Evolutionary conservation across 2,797 vertebrate species (phyloP), one percentile per base, ranked within the genome.

Genomic region (Lates japonicus): DNA sequence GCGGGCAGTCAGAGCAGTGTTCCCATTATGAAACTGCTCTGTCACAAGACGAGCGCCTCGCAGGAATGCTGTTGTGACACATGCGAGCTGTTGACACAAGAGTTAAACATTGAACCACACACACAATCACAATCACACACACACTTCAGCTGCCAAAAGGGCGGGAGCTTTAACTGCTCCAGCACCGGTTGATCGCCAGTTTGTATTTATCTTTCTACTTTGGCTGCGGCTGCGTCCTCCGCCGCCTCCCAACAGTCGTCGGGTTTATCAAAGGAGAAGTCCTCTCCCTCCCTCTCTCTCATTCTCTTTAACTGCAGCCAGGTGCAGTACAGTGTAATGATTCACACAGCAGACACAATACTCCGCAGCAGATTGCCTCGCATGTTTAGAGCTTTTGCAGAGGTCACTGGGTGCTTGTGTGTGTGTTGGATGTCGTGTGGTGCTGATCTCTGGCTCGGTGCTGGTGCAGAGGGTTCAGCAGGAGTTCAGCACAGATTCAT

Each of bases 31-130:
- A 94, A 93, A 93, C 74, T 48, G 37, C 89, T 87, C 80, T 84
- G 91, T 93, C 93, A 93, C 91, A 93, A 90, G 91, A 92, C 78
- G 2, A 82, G 69, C n/a, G 78, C 77, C 84, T 92, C 83, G 44
- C 87, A 79, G 89, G 92, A 94, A 94, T 92, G 91, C 90, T 91
- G 90, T 91, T 92, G 92, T 93, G 91, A 93, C 92, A 94, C 92
- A 92, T 87, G 66, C 70, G 14, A 16, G 17, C 76, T 90, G 89
- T 93, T 94, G 92, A 94, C 91, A 87, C 85, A 93, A 88, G 91
- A 85, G 92, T 95, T 94, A 92, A 94, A 93, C 87, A 92, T 90
- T 92, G 75, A 93, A 85, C 88, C 29, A 75, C 82, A 76, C 48
- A 41, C 41, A 3, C 41, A 41, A 8, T 2, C 62, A 81, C 75